Evolutionary conservation across 2,113 vertebrate species (phyloP), one percentile per base, ranked within the genome.

Genomic region (Lophura nycthemera): DNA sequence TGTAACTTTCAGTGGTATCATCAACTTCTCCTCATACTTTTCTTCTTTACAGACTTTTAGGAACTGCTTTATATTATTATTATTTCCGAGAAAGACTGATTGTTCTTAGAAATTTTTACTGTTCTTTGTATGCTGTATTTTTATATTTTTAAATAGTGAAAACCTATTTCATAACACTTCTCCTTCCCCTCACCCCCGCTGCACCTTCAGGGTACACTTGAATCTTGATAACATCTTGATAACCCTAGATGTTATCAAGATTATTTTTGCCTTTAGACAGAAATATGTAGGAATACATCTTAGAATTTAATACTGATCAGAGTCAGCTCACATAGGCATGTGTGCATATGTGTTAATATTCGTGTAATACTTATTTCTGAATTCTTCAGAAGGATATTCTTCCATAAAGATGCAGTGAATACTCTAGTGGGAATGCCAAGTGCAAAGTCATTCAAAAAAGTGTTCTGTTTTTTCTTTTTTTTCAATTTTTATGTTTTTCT

Each of bases 311-410:
- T 56, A 48, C 7, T 15, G 30, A 50, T 38, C 29, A 5, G 3
- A 34, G 32, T 50, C 32, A 47, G 57, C 20, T 54, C 71, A 75
- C 36, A 22, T 1, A 13, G 8, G 0, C 1, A 15, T 6, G 0
- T 27, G 5, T n/a, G 0, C 4, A 56, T 72, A 71, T 36, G 43
- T 63, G 13, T 13, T 45, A 11, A 71, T 61, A 0, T 57, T 77
- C 61, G 45, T 19, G 52, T 8, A 73, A 2, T 7, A 83, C 6
- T 2, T 57, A 13, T 59, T 84, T 78, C 25, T 66, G 20, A 57
- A 15, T 57, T 61, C 54, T 57, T 60, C 15, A 66, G 64, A 61
- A 73, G 4, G 3, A 5, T 11, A 27, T 29, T 70, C 80, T 81
- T 54, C 56, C 20, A 5, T 21, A 24, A 54, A 45, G 7, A n/a